Base-by-base conservation (phyloP, 2,113 vertebrate genomes). In the Malaclemys terrapin region DNA sequence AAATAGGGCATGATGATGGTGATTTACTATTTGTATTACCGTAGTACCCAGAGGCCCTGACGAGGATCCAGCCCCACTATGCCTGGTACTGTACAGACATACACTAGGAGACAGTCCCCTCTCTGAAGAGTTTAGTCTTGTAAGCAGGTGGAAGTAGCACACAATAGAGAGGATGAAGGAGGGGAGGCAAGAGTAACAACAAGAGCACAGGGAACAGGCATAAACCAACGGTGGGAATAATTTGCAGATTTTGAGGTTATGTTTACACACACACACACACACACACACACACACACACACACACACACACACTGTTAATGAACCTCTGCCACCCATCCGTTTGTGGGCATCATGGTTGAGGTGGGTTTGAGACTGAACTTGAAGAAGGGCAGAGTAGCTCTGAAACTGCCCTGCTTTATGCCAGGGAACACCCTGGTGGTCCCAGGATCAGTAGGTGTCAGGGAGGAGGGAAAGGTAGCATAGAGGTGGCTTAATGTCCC, bases 381-480 rank as follows among this genome's bases (percentile, higher is more conserved):
- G 38, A 91, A 84, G 3, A 52, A 80, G 89, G 83, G 24, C 11
- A 29, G 6, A 10, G 31, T 50, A 59, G 54, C 76, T 78, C 0
- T 2, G 29, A 54, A 76, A n/a, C 2, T 47, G 72, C 86, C 49
- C 53, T 45, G 1, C 0, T 57, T n/a, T 14, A 42, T 75, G 4
- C n/a, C 69, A 4, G 53, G 92, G 86, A 57, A 4, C 35, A 88
- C 7, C 24, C 22, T 24, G 11, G 24, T 78, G 75, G 10, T 16
- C 42, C 24, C 42, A 76, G 16, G 57, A 10, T 50, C 19, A n/a
- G 69, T 79, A n/a, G 88, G 12, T 90, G 83, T 75, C 6, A 56
- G 59, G 38, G 62, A 89, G 87, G 52, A 7, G 75, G 42, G 85
- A 78, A 25, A 13, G 10, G 17, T 4, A 38, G 35, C 22, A 72